These are phyloP conservation scores for Gorilla gorilla DNA, from an alignment of 2,113 vertebrate genomes.

Conservation along the genomic window DNA sequence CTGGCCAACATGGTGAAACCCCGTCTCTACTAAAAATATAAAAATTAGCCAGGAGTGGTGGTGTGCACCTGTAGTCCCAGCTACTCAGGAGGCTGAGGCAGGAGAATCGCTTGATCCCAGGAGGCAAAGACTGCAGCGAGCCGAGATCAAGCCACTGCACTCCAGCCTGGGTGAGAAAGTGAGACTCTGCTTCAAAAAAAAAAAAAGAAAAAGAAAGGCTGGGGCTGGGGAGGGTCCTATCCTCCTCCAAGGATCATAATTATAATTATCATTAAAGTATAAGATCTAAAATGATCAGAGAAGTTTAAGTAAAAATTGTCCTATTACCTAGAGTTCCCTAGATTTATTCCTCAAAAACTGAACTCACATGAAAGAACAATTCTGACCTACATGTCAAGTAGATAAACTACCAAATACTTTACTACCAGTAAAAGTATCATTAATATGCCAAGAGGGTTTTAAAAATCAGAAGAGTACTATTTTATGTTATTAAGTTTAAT, in stretches of 20 bases:
- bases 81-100: too few species aligned
- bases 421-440: not conserved
- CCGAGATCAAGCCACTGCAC: too few species aligned
- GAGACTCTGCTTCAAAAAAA: too few species aligned
- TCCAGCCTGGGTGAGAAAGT: too few species aligned
- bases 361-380: not conserved
- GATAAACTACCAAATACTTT: too few species aligned
- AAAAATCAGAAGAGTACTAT: not conserved
- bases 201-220: not conserved
- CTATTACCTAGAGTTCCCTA: not conserved
- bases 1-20: too few species aligned
- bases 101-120: too few species aligned
- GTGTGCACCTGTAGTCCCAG: too few species aligned
- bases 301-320: not conserved
- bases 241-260: not conserved
- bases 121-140: too few species aligned
- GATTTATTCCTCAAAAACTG: slow-evolving; percentile 12
- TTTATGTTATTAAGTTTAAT: slow-evolving; percentile 33
- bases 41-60: too few species aligned
- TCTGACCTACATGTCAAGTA: not conserved
- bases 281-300: slow-evolving; percentile 4
- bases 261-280: not conserved
- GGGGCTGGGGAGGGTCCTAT: not conserved
- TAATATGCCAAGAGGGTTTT: not conserved
- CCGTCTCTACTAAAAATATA: too few species aligned